Conservation (phyloP, 2,888 invertebrate species). For the Orthosia cruda region DNA sequence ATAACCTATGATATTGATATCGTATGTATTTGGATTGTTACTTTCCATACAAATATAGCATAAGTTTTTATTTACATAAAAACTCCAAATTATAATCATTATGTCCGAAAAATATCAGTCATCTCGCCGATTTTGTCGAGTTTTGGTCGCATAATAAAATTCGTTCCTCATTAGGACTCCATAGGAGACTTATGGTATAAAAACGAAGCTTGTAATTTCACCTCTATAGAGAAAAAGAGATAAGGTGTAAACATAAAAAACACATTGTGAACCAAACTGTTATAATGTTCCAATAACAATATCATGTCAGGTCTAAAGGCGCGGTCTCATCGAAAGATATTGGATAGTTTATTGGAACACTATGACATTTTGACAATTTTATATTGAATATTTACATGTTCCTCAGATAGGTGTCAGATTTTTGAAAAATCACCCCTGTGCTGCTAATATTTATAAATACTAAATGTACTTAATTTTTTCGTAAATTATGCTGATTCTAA, state of each 20-base stretch:
- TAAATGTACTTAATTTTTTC: conserved; percentile 53
- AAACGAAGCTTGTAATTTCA: conserved; percentile 6
- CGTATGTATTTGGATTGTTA: conserved; percentile 70
- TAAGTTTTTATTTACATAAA: background rate
- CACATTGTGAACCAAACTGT: conserved; percentile 1
- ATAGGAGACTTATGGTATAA: background rate
- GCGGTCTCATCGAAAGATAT: too few species aligned
- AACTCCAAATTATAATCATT: background rate
- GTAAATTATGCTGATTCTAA: conserved; percentile 5
- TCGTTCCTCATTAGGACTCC: background rate
- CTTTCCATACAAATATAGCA: conserved; percentile 25
- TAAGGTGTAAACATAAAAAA: background rate
- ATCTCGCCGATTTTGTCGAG: too few species aligned
- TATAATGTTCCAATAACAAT: too few species aligned
- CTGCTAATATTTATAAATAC: conserved; percentile 43
- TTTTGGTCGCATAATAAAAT: background rate
- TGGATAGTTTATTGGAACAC: background rate
- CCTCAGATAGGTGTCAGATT: background rate
- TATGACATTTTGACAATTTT: conserved; percentile 5
- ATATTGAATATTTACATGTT: conserved; percentile 1
- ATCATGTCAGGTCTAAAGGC: too few species aligned
- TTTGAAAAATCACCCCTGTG: background rate
- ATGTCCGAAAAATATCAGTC: too few species aligned
- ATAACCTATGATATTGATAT: conserved; percentile 80
- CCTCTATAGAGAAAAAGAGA: conserved; percentile 16